These are phyloP conservation scores for Lasioglossum baleicum DNA, from an alignment of 1,140 invertebrate species.

Conservation along the genomic window DNA sequence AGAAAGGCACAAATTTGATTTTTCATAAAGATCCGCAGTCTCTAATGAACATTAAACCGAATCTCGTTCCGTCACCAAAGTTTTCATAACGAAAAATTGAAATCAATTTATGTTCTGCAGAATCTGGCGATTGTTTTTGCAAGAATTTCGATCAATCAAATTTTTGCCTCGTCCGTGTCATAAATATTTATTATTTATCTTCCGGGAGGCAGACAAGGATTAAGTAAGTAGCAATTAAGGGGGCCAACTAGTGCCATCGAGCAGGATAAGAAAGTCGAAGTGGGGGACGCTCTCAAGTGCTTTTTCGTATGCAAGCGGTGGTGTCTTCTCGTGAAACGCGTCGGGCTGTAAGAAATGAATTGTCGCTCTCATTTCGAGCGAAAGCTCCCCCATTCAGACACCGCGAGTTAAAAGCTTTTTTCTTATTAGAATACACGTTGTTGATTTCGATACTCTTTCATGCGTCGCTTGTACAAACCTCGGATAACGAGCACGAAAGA, in stretches of 20 bases:
- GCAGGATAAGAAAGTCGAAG: conserved; percentile 1
- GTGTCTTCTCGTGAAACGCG: conserved; percentile 9
- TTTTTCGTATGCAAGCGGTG: conserved; percentile 33
- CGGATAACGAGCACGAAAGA: too few relatives aligned
- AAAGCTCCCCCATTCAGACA: conserved; percentile 1
- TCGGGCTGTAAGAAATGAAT: conserved; percentile 30
- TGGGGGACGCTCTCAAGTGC: conserved; percentile 24
- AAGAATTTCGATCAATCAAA: too few relatives aligned
- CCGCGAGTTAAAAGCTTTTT: background rate
- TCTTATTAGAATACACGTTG: background rate
- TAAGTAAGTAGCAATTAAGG: conserved; percentile 14
- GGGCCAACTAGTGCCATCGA: background rate
- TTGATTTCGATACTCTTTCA: background rate
- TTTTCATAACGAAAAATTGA: too few relatives aligned
- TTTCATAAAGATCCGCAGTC: too few relatives aligned
- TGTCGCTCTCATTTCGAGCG: conserved; percentile 17
- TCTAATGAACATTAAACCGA: too few relatives aligned
- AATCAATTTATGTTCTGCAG: too few relatives aligned
- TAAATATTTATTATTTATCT: background rate
- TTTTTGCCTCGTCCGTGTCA: background rate
- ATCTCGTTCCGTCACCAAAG: too few relatives aligned
- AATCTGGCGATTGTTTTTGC: too few relatives aligned
- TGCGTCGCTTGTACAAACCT: too few relatives aligned
- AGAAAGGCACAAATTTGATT: too few relatives aligned
- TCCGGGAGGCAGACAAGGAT: background rate